Evolutionary conservation across 1,140 invertebrate species (phyloP), one percentile per base, ranked within the genome.

Genomic region (Dinothrombium tinctorium): DNA sequence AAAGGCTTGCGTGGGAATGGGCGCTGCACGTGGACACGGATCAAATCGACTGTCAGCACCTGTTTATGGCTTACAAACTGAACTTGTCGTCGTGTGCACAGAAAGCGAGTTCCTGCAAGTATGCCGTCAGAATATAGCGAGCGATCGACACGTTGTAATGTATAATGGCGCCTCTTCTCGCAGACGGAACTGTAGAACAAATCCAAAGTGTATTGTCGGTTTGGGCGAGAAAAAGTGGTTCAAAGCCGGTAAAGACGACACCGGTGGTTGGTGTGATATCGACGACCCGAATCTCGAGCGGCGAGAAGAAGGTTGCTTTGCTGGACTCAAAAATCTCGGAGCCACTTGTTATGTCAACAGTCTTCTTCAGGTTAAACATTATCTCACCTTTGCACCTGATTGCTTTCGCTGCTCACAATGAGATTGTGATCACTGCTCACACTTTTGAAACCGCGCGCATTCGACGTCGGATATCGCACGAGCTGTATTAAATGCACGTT

Each of bases 261-360:
- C 14, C 23, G 49, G 56, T 23, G 54, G 49, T 26, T 55, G 51
- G 51, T 51, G 54, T 40, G 58, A 64, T 17, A 56, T 68, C 41
- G 64, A 68, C 50, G 63, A 28, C 20, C 19, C 26, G 8, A 37
- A 68, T 54, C 50, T 52, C 1, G 65, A 69, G 53, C 51, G 65
- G 24, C 41, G 54, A 37, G 33, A 45, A 31, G 45, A 50, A 48
- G 52, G 51, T 37, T 48, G 51, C 21, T 62, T 55, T 59, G 70
- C 70, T 28, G 73, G 73, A 12, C 54, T 76, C 33, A 69, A 69
- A 54, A 76, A 76, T 61, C 56, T 75, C 38, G 73, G 73, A 31
- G 71, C 71, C 14, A 76, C 73, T 8, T 76, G 73, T 56, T 76
- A 76, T 53, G 69, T 74, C 6, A 76, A 76, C 55, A 71, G 71